Evolutionary conservation across 2,797 vertebrate genomes (phyloP), one percentile per base, ranked within the genome.

Genomic region (Protosalanx chinensis): DNA sequence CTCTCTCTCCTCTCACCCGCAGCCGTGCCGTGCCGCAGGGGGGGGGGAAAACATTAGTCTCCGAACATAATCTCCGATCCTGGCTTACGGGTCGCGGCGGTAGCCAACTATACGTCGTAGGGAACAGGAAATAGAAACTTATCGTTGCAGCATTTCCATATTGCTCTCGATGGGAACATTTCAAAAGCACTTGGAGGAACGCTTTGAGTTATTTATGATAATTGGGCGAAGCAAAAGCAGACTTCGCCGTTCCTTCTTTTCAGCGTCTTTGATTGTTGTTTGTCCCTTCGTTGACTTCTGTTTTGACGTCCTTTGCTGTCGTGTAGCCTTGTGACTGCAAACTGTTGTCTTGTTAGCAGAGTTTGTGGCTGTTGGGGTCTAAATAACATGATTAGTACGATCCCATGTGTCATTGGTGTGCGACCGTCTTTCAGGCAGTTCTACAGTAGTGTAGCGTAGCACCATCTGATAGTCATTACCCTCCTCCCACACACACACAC

Each of bases 381-480:
- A 56, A 56, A 56, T 56, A n/a, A 56, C 51, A 56, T 5, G 18
- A 56, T 46, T 46, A n/a, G 51, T n/a, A n/a, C 18, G 1, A 56
- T 56, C 51, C 51, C 15, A 16, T 56, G 23, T 29, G 64, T 35
- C 32, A 63, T 18, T 63, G 61, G 6, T 35, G 18, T 35, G 61
- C 33, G 7, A 37, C 62, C 18, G 32, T 64, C 3, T 37, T 23
- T 64, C 13, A 60, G 51, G 51, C 51, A 78, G 82, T 82, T 86
- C 85, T 83, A 90, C 88, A 87, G 88, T 90, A 91, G 87, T 89
- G 81, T 83, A 91, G 87, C 88, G 82, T 83, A 82, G 73, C 81
- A 78, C 84, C 90, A 91, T 91, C 90, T 91, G 89, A 91, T 88
- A 90, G 86, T 90, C 88, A 91, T 91, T 91, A 91, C 85, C 74